Base-by-base conservation (phyloP, 2,888 invertebrate genomes). In the Pristionchus exspectatus region DNA sequence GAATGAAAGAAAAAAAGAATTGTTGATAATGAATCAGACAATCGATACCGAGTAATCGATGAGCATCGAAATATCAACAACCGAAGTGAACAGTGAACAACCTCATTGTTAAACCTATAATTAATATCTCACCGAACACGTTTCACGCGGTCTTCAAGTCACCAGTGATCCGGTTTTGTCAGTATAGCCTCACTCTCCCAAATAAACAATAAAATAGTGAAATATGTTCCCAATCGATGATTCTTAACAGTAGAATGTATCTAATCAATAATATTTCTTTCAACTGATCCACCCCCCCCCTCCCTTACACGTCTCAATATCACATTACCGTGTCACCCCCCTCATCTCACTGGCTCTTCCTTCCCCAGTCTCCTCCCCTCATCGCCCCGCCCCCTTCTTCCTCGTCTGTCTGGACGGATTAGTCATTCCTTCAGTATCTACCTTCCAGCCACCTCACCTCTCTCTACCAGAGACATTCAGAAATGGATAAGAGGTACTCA, bases 371-470 rank as follows among this genome's bases (percentile, higher is more conserved):
- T 27, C 50, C 50, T 30, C 84, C 59, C 24, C 59, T 59, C 24
- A 2, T 33, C 33, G 30, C 84, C 33, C 59, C 59, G 21, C 33
- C 59, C 54, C 30, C 33, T 24, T 21, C 38, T n/a, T n/a, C 50
- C 24, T 44, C 38, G 27, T 27, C 50, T 5, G 5, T 50, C 74
- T 7, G 14, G 24, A 4, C 30, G 59, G 44, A 50, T 50, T 50
- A 85, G 10, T 85, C 84, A 85, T 85, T 85, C 84, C 84, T 85
- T 30, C 59, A 85, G 59, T 85, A 63, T 33, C 59, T 56, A 27
- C 84, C 84, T 50, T 27, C 56, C 59, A 56, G 14, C 59, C 50
- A 50, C 84, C 59, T 85, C 84, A 24, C 84, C 27, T 59, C 59
- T 12, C 44, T 50, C 24, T 33, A 24, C 21, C 18, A 24, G 7